These are phyloP conservation scores for Meghimatium bilineatum DNA, from an alignment of 2,888 invertebrate species.

Conservation along the genomic window DNA sequence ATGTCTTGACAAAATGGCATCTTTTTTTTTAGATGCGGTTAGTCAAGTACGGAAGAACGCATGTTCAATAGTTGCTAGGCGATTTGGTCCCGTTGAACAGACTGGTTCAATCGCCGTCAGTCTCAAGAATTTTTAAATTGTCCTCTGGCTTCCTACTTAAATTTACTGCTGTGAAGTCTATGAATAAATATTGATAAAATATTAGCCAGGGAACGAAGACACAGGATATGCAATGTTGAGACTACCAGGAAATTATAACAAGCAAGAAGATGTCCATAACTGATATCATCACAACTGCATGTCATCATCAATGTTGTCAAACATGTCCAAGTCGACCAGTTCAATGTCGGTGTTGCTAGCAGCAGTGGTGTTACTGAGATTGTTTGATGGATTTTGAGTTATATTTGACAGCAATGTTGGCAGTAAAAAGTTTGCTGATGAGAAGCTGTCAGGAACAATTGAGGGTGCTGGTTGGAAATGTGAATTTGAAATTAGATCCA, in stretches of 20 bases:
- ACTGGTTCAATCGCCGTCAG: no score
- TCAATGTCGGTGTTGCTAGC: neutral
- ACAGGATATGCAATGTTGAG: neutral
- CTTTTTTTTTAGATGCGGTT: no score
- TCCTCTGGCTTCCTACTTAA: no score
- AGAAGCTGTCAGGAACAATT: neutral
- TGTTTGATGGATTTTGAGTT: neutral
- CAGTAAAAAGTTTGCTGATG: neutral
- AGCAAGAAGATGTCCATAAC: neutral
- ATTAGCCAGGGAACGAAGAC: no score
- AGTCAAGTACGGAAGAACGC: no score
- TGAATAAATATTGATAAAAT: no score
- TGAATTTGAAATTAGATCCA: neutral
- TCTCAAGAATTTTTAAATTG: no score
- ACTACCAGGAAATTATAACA: neutral
- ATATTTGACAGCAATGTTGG: neutral
- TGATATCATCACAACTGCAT: slow-evolving; percentile 43
- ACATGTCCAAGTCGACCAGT: slow-evolving; percentile 9
- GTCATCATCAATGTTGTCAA: slow-evolving; percentile 40
- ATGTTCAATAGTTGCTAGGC: no score
- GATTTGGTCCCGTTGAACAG: no score
- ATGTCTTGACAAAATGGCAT: no score
- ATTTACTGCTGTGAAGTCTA: no score
- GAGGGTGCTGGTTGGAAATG: neutral
- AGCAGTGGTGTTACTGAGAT: neutral